A percentile compares a stretch with the other conserved stretches of the same genome.
Evolutionary conservation across 1,140 invertebrate genomes (phyloP).

Genomic region (Theocolax elegans): DNA sequence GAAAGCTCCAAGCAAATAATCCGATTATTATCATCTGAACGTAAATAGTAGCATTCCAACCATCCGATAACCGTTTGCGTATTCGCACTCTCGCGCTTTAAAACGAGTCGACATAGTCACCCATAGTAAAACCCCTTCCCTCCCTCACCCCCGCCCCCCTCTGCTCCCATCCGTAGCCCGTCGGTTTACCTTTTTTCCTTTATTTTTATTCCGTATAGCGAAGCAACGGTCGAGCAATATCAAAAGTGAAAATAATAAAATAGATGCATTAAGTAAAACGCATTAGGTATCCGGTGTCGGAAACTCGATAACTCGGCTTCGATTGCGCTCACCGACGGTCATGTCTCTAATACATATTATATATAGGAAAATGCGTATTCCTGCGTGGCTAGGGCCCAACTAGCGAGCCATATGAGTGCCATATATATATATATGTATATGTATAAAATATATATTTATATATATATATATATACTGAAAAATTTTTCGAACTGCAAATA

Average conservation of each 20-base stretch:
- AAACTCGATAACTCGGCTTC: conserved; percentile 40
- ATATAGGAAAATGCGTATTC: conserved; percentile 51
- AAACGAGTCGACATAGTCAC: not conserved
- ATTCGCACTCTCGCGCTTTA: too few species aligned
- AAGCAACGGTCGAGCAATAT: not conserved
- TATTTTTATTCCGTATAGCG: too few species aligned
- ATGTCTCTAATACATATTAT: too few species aligned
- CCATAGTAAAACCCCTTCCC: not conserved
- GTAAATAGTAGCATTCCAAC: not conserved
- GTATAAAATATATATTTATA: too few species aligned
- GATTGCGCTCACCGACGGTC: conserved; percentile 4
- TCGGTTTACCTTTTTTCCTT: conserved; percentile 13
- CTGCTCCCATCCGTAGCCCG: too few species aligned
- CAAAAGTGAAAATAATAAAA: not conserved
- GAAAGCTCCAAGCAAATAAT: too few species aligned
- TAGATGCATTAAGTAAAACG: not conserved
- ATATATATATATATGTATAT: too few species aligned
- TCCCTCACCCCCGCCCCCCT: too few species aligned
- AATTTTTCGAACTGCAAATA: conserved; percentile 23
- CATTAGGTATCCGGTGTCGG: conserved; percentile 28
- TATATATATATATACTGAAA: too few species aligned
- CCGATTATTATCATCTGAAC: too few species aligned
- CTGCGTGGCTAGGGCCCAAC: conserved; percentile 49
- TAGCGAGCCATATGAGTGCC: conserved; percentile 61
- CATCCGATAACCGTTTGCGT: not conserved